These are phyloP conservation scores for Microctenopoma steveboyesi DNA, from an alignment of 2,797 vertebrate species.

Conservation along the genomic window DNA sequence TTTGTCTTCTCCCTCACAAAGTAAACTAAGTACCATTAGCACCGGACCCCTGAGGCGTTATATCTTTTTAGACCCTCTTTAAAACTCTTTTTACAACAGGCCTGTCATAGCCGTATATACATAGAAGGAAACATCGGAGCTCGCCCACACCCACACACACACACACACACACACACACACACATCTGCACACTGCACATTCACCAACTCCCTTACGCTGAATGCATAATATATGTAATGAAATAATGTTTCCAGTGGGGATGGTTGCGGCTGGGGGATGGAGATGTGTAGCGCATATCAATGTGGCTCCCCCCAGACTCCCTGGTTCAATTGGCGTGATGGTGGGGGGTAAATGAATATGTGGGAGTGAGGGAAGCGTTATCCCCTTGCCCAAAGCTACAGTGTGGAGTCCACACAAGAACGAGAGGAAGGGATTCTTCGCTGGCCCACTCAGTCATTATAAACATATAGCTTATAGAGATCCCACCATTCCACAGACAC, in stretches of 20 bases:
- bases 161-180: conserved; percentile 73
- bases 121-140: conserved; percentile 74
- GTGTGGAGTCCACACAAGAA: conserved; percentile 68
- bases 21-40: conserved; percentile 76
- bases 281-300: conserved; percentile 84
- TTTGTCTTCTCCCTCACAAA: conserved; percentile 71
- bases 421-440: conserved; percentile 57
- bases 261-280: conserved; percentile 80
- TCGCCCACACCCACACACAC: conserved; percentile 72
- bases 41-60: conserved; percentile 67
- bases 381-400: conserved; percentile 83
- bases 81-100: conserved; percentile 76
- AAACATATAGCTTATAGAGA: conserved; percentile 37
- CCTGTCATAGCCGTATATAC: conserved; percentile 79
- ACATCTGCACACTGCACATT: conserved; percentile 71
- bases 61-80: conserved; percentile 71
- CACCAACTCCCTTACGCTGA: conserved; percentile 80
- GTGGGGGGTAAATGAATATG: conserved; percentile 87
- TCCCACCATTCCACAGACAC: conserved; percentile 9
- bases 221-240: conserved; percentile 90
- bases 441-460: conserved; percentile 69
- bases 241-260: conserved; percentile 88
- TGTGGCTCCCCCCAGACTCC: conserved; percentile 77
- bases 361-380: conserved; percentile 78
- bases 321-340: conserved; percentile 82